These are phyloP conservation scores for Myrmophylax atrothorax DNA, from an alignment of 2,113 vertebrate species.

Conservation along the genomic window DNA sequence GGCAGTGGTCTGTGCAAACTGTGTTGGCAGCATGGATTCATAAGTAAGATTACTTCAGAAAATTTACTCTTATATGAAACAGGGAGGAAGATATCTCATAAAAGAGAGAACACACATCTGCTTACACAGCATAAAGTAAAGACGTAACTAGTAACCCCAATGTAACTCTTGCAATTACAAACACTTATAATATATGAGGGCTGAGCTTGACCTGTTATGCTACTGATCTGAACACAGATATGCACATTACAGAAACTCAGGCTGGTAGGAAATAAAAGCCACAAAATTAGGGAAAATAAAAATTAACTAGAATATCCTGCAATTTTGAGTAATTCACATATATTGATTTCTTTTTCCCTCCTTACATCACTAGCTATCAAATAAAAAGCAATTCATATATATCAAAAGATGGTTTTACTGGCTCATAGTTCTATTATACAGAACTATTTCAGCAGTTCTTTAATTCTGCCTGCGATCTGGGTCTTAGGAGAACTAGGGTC, in stretches of 20 bases:
- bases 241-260: neutral
- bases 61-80: neutral
- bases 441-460: neutral
- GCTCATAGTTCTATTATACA: neutral
- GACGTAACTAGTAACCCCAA: neutral
- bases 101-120: neutral
- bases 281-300: neutral
- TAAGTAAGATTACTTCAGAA: neutral
- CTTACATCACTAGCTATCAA: neutral
- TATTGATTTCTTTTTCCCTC: neutral
- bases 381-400: fast-evolving
- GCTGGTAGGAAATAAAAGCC: neutral
- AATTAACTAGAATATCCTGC: neutral
- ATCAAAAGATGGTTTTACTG: neutral
- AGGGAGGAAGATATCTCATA: neutral
- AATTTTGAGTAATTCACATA: neutral
- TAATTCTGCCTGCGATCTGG: neutral
- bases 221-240: neutral
- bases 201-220: neutral
- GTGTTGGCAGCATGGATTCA: neutral
- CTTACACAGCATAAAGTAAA: neutral
- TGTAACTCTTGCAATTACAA: neutral
- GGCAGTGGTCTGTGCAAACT: neutral
- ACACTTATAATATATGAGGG: neutral
- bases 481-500: neutral